A percentile compares a stretch with the other conserved stretches of the same genome.
Conservation (phyloP, 2,113 vertebrate genomes). For the Eubucco bourcierii region DNA sequence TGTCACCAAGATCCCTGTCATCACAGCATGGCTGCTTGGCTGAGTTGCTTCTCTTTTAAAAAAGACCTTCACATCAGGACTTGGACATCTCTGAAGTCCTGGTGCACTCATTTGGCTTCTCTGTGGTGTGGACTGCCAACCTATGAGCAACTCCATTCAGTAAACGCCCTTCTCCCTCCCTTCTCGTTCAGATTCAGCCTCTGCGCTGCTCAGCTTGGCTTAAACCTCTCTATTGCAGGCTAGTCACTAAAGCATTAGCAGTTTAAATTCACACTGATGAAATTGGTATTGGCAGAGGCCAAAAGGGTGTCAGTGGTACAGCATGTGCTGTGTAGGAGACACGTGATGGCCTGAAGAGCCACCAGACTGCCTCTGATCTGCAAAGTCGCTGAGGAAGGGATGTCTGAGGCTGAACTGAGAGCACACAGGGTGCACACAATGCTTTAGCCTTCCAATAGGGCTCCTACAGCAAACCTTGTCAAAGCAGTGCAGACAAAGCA, state of each 20-base stretch:
- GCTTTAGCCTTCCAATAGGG: not conserved
- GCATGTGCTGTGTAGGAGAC: not conserved
- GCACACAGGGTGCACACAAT: not conserved
- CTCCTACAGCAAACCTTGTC: not conserved
- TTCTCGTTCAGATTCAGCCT: constrained; percentile 6
- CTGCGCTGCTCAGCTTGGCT: not conserved
- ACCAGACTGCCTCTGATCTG: not conserved
- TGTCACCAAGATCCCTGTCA: not conserved
- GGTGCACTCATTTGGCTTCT: not conserved
- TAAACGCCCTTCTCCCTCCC: not conserved
- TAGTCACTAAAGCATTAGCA: not conserved
- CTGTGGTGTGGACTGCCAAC: not conserved
- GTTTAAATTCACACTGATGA: not conserved
- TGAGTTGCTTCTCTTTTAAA: not conserved
- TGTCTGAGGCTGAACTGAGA: not conserved
- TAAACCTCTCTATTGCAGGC: not conserved
- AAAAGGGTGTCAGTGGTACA: not conserved
- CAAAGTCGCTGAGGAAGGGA: not conserved
- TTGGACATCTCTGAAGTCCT: not conserved
- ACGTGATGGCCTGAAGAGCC: not conserved
- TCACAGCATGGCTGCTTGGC: not conserved
- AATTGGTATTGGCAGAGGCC: not conserved
- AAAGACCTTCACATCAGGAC: not conserved
- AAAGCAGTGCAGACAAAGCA: not conserved
- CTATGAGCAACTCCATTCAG: not conserved